Evolutionary conservation across 2,888 invertebrate species (phyloP).

Genomic region (Euzetes globulus): DNA sequence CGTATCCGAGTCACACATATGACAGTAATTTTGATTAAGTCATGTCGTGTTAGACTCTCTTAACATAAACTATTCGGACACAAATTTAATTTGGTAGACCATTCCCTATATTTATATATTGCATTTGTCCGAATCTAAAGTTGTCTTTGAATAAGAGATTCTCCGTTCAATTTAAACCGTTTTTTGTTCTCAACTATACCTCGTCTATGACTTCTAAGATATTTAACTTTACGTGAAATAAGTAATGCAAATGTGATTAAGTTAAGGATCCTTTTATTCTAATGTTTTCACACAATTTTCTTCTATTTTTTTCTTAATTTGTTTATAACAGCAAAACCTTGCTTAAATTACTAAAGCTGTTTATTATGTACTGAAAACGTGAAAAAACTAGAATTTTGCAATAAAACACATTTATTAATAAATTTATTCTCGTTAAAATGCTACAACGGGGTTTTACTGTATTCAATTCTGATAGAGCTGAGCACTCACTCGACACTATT

Average conservation of each 20-base stretch:
- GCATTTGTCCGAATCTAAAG: neutral
- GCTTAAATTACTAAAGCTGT: too few relatives aligned
- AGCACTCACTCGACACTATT: too few relatives aligned
- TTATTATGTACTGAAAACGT: too few relatives aligned
- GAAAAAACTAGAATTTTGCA: too few relatives aligned
- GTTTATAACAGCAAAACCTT: neutral
- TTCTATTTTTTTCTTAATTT: neutral
- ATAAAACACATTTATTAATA: too few relatives aligned
- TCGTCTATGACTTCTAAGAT: neutral
- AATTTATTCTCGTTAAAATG: too few relatives aligned
- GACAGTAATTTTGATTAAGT: conserved; percentile 9
- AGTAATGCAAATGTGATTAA: conserved; percentile 16
- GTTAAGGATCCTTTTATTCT: neutral
- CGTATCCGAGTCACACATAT: neutral
- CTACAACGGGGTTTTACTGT: too few relatives aligned
- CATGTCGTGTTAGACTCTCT: neutral
- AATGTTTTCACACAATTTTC: neutral
- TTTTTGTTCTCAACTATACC: neutral
- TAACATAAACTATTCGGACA: neutral
- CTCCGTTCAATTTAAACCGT: neutral
- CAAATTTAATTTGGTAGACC: neutral
- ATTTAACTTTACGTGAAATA: neutral
- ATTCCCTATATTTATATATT: neutral
- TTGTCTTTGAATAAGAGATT: neutral
- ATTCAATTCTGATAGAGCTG: too few relatives aligned